Conservation (phyloP, 2,797 vertebrate species). For the Lindbergichthys nudifrons region DNA sequence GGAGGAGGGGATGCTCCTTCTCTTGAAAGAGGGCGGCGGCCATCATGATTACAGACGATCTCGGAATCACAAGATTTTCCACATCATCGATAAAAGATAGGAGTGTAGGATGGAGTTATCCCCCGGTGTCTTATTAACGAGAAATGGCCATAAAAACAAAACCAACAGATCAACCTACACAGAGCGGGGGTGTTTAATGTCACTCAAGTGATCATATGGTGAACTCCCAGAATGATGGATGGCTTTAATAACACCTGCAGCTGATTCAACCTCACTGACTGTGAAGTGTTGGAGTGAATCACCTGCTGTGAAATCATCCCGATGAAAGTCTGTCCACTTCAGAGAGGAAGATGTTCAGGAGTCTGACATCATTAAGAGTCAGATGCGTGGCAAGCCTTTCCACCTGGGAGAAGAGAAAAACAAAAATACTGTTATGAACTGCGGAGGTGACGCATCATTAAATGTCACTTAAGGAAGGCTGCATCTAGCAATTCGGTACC, state of each 20-base stretch:
- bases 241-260: background rate
- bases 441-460: too few relatives aligned
- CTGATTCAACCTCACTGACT: background rate
- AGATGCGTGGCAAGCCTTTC: background rate
- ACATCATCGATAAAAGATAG: conserved; percentile 32
- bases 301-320: background rate
- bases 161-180: conserved; percentile 5
- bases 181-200: background rate
- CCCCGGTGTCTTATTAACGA: conserved; percentile 7
- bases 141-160: background rate
- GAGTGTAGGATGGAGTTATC: background rate
- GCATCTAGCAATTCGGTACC: too few relatives aligned
- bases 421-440: too few relatives aligned
- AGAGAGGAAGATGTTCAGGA: conserved; percentile 26
- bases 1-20: conserved; percentile 87
- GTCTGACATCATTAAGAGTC: conserved; percentile 13
- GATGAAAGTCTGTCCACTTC: background rate
- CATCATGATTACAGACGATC: conserved; percentile 70
- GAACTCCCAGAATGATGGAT: background rate
- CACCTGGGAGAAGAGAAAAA: conserved; percentile 50
- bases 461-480: too few relatives aligned
- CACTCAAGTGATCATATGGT: conserved; percentile 29
- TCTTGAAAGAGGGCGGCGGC: conserved; percentile 77
- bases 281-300: background rate
- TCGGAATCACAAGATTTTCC: conserved; percentile 16